Evolutionary conservation across 2,888 invertebrate species (phyloP).

Genomic region (Eupeodes luniger): DNA sequence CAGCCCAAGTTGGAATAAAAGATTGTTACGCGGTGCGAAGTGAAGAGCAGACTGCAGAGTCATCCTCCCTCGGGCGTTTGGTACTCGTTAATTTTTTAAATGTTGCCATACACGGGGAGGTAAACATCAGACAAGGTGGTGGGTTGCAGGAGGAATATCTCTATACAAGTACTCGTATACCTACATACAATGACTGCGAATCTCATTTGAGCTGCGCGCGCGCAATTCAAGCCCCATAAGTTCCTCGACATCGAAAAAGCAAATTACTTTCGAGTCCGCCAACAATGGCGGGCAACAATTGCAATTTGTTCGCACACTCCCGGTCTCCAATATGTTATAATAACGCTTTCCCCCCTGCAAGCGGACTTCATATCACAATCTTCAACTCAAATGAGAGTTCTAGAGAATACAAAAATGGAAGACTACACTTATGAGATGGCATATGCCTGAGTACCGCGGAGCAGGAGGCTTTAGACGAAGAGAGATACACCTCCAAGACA

Average conservation of each 20-base stretch:
- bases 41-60: neutral
- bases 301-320: conserved; percentile 84
- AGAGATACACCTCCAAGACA: conserved; percentile 64
- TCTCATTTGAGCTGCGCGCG: conserved; percentile 60
- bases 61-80: conserved; percentile 42
- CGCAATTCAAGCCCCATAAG: conserved; percentile 62
- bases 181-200: conserved; percentile 11
- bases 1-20: conserved; percentile 33
- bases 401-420: conserved; percentile 61
- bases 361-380: conserved; percentile 69
- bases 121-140: conserved; percentile 57
- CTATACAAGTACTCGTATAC: conserved; percentile 24
- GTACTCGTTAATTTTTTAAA: conserved; percentile 76
- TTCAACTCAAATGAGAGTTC: conserved; percentile 69
- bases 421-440: conserved; percentile 6
- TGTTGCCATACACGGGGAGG: conserved; percentile 69
- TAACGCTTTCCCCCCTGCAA: conserved; percentile 34
- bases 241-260: conserved; percentile 74
- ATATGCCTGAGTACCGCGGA: neutral
- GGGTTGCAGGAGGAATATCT: conserved; percentile 20
- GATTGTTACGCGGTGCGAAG: conserved; percentile 44
- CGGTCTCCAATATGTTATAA: conserved; percentile 75
- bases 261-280: conserved; percentile 78
- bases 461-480: neutral
- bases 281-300: conserved; percentile 84